A percentile compares a stretch with the other conserved stretches of the same genome.
Evolutionary conservation across 2,888 invertebrate species (phyloP).

Genomic region (Selenia dentaria): DNA sequence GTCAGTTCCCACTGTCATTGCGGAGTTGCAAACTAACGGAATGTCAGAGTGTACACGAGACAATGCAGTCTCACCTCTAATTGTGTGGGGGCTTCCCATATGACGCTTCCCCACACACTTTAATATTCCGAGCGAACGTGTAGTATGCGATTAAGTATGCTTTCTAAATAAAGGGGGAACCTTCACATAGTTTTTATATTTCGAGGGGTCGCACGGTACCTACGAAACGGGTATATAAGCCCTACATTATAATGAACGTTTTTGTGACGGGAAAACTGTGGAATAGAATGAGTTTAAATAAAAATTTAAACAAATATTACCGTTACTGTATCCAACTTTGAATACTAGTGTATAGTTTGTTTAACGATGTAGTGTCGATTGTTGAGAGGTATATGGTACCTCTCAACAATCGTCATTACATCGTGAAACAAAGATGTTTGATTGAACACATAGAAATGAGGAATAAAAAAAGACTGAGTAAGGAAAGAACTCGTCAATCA

Average conservation of each 20-base stretch:
- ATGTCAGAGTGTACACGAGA: slow-evolving; percentile 55
- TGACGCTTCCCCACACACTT: slow-evolving; percentile 79
- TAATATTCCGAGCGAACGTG: slow-evolving; percentile 77
- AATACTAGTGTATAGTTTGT: too few relatives aligned
- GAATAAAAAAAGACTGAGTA: too few relatives aligned
- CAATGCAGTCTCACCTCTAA: slow-evolving; percentile 65
- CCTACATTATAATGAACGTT: slow-evolving; percentile 64
- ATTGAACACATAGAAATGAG: too few relatives aligned
- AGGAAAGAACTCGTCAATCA: too few relatives aligned
- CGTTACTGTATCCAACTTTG: too few relatives aligned
- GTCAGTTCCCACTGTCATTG: slow-evolving; percentile 34
- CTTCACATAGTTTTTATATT: slow-evolving; percentile 70
- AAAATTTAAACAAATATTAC: neutral
- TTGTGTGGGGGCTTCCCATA: slow-evolving; percentile 73
- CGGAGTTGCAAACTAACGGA: slow-evolving; percentile 53
- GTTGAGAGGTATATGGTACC: too few relatives aligned
- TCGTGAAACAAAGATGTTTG: too few relatives aligned
- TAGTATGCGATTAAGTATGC: slow-evolving; percentile 79
- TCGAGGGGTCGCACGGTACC: slow-evolving; percentile 67
- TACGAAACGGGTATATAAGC: slow-evolving; percentile 72
- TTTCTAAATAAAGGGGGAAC: slow-evolving; percentile 77
- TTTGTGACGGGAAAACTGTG: slow-evolving; percentile 44
- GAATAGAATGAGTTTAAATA: slow-evolving; percentile 40
- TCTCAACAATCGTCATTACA: too few relatives aligned
- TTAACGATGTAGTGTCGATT: too few relatives aligned